Evolutionary conservation across 2,888 invertebrate genomes (phyloP), one percentile per base, ranked within the genome.

Genomic region (Agonopterix subpropinquella): DNA sequence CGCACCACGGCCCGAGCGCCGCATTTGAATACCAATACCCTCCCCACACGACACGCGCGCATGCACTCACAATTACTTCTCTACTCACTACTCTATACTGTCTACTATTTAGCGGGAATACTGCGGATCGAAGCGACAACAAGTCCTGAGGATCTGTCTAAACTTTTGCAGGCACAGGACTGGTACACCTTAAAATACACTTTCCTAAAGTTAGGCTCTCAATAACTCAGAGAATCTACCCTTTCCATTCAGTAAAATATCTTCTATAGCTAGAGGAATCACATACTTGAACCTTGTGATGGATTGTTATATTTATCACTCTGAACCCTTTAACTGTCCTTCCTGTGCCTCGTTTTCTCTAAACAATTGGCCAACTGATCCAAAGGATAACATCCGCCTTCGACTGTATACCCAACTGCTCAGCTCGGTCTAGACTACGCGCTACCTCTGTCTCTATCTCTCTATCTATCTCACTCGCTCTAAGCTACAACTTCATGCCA

Each of bases 11-110:
- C 84, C 82, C 86, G 85, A 87, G 82, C 84, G 86, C 86, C 89
- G 91, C 92, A 92, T 92, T 92, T 92, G 92, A 92, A 92, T 92
- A 92, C 92, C 92, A 92, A 92, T 92, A 91, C 91, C 88, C 77
- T 79, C 77, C 75, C 79, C 73, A 87, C 88, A 85, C 81, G 75
- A 87, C 86, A 87, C 86, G 84, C 85, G 89, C 86, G 87, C 88
- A 87, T 87, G 87, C 78, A 85, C 85, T 84, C 86, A 87, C 85
- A 79, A 82, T 77, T 82, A 80, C 80, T 84, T 82, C 75, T 81
- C 73, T 81, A 88, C 87, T 86, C 84, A 85, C 84, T 80, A 84
- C 84, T 84, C 62, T 82, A 79, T 79, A 50, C 76, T 78, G 61
- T 76, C 54, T 80, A 82, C 82, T 86, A 77, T 81, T 42, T 86